Base-by-base conservation (phyloP, 2,888 invertebrate genomes). In the Zootermopsis nevadensis region DNA sequence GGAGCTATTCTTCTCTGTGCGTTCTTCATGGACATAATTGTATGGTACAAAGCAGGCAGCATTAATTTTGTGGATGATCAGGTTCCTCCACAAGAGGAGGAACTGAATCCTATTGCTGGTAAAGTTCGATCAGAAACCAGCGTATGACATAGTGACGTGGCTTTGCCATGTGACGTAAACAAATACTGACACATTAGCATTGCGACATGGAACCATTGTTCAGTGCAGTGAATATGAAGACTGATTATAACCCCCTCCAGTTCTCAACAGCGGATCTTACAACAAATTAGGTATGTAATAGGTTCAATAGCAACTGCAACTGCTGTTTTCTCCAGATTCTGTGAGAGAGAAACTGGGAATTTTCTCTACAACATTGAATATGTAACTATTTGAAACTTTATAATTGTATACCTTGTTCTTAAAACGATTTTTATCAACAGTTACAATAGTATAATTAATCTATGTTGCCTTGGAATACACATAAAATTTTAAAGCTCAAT, bases 21-120 rank as follows among this genome's bases (percentile, higher is more conserved):
- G 84, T 97, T 97, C 89, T 91, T 97, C 86, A 96, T 97, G 90
- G 98, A 98, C 90, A 89, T 97, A 87, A 92, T 97, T 80, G 97
- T 98, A 42, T 97, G 96, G 96, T 95, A 95, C 88, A 96, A 96
- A 89, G 97, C 97, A 72, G 94, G 95, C 82, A 95, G 95, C 87
- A 97, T 97, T 86, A 92, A 91, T 86, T 93, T 94, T 87, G 91
- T 91, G 0, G 93, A 93, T 85, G 93, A 93, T 84, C 92, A 92
- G 85, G 90, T 90, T 82, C 89, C 90, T 90, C 83, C 91, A 87
- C 12, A 88, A 89, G 85, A 84, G 42, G 84, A 85, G 82, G 91
- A 91, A 86, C 86, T 91, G 77, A 88, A 89, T 83, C 89, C 90
- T 30, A 89, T 91, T 84, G 89, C 89, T 38, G 88, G 88, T 66